Conservation (phyloP, 2,113 vertebrate genomes). For the Tylochromis polylepis region DNA sequence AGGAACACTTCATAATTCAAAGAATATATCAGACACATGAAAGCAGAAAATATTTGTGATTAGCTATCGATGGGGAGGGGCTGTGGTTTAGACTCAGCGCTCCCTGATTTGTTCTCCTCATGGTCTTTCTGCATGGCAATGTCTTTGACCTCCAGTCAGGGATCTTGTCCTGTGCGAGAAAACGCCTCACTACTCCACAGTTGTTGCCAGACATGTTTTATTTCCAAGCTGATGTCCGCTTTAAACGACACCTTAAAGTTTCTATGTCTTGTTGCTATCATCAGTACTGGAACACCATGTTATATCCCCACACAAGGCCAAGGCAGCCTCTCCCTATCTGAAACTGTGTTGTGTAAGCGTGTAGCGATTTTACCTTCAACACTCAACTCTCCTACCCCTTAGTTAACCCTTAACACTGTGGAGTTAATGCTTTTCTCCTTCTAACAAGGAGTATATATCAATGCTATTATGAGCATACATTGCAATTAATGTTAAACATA, state of each 20-base stretch:
- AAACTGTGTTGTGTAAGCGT: neutral
- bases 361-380: neutral
- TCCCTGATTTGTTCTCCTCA: too few species aligned
- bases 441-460: neutral
- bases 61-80: neutral
- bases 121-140: too few species aligned
- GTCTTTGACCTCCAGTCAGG: too few species aligned
- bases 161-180: fast-evolving
- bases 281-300: neutral
- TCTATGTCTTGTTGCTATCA: neutral
- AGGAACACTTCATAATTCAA: neutral
- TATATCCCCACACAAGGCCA: neutral
- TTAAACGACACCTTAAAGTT: neutral
- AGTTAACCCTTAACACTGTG: neutral
- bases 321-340: neutral
- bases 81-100: too few species aligned
- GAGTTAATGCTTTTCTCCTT: neutral
- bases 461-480: neutral
- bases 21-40: neutral
- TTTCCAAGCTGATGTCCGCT: neutral
- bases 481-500: too few species aligned
- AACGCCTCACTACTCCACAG: neutral
- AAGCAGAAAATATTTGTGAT: too few species aligned
- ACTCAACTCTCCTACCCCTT: neutral
- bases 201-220: neutral